Evolutionary conservation across 2,888 invertebrate species (phyloP).

Genomic region (Agrochola lychnidis): DNA sequence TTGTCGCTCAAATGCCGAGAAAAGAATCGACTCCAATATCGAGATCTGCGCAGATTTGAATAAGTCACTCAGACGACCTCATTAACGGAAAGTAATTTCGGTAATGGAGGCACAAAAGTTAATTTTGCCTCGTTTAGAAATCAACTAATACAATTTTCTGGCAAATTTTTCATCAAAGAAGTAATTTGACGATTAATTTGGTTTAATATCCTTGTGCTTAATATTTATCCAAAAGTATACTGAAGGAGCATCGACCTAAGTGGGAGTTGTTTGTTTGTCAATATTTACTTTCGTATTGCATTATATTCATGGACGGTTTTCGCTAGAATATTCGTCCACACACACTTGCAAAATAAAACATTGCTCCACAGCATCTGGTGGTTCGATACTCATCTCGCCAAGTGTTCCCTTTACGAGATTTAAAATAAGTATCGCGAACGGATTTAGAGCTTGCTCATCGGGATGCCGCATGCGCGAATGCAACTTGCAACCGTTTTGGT

Average conservation of each 20-base stretch:
- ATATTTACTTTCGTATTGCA: conserved; percentile 19
- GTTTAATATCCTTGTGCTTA: conserved; percentile 12
- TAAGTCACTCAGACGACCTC: conserved; percentile 13
- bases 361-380: conserved; percentile 39
- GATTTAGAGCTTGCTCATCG: conserved; percentile 81
- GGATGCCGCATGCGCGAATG: conserved; percentile 76
- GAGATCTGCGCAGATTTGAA: conserved; percentile 6
- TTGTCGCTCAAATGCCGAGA: conserved; percentile 11
- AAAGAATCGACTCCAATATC: conserved; percentile 10
- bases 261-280: conserved; percentile 10
- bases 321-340: conserved; percentile 3
- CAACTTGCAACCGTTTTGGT: conserved; percentile 73
- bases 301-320: conserved; percentile 6
- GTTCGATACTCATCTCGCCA: conserved; percentile 46
- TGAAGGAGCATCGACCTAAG: conserved; percentile 7
- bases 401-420: conserved; percentile 73
- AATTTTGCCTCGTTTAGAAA: conserved; percentile 38
- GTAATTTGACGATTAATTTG: conserved; percentile 30
- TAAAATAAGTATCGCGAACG: conserved; percentile 74
- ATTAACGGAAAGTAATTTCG: conserved; percentile 42
- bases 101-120: conserved; percentile 30
- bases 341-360: conserved; percentile 26
- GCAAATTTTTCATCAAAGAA: conserved; percentile 7
- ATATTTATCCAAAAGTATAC: conserved; percentile 9
- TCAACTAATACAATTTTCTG: conserved; percentile 28